phyloP scores from a whole-genome alignment of 2,797 vertebrate species.

The Pteronotus mesoamericanus region DNA sequence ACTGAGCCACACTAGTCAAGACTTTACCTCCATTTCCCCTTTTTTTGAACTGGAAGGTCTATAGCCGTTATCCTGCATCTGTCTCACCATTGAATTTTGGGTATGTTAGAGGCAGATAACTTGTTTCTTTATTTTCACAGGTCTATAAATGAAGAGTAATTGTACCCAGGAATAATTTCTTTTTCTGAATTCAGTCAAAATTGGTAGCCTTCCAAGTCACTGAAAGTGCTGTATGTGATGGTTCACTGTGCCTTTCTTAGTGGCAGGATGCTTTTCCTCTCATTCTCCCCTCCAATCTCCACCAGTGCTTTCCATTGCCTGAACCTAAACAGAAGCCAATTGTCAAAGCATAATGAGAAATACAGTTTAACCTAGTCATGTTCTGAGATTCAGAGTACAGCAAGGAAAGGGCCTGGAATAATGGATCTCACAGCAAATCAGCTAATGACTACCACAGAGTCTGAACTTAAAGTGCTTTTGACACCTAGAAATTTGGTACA shows the following conservation, averaged over 20 bases:
- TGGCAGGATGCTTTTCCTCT: neutral
- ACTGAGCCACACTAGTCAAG: too few species aligned
- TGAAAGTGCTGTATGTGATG: neutral
- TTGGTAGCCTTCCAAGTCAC: neutral
- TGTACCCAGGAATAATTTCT: neutral
- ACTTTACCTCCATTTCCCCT: neutral
- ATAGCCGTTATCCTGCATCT: neutral
- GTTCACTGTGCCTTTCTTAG: neutral
- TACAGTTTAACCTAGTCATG: neutral
- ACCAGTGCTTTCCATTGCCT: neutral
- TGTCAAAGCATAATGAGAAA: neutral
- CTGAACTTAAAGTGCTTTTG: neutral
- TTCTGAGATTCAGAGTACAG: neutral
- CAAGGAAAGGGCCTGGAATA: neutral
- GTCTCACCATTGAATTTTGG: neutral
- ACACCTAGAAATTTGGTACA: neutral
- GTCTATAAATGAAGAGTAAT: neutral
- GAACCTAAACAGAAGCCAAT: neutral
- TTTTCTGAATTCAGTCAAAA: neutral
- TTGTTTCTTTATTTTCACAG: neutral
- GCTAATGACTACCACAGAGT: neutral
- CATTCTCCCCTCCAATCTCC: neutral
- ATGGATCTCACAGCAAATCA: neutral
- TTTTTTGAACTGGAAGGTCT: neutral
- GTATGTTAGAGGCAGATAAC: neutral